Evolutionary conservation across 2,797 vertebrate genomes (phyloP).

Genomic region (Scyliorhinus canicula): DNA sequence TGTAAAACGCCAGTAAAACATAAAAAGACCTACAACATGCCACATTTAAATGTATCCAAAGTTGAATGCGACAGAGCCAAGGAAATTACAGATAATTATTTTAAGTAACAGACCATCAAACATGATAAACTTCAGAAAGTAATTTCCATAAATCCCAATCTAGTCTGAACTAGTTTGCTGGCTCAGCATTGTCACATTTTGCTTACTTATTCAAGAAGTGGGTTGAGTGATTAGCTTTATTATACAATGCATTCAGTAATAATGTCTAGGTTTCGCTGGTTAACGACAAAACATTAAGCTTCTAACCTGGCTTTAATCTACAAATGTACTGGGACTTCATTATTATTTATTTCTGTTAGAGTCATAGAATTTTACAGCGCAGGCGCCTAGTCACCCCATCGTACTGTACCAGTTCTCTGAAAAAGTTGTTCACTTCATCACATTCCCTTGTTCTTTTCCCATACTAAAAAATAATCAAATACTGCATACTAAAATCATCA

Average conservation of each 20-base stretch:
- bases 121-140: neutral
- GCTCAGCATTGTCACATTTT: neutral
- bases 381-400: neutral
- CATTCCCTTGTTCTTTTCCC: neutral
- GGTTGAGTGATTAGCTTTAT: neutral
- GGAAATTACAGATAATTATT: slow-evolving; percentile 4
- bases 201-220: neutral
- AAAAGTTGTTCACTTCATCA: neutral
- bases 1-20: neutral
- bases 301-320: neutral
- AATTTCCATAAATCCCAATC: neutral
- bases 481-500: neutral
- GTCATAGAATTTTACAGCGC: neutral
- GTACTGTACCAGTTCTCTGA: neutral
- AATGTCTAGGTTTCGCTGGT: neutral
- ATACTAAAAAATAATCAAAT: neutral
- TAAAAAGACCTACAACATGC: neutral
- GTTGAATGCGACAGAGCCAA: neutral
- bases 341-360: neutral
- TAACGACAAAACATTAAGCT: neutral
- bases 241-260: neutral
- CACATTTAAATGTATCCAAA: neutral
- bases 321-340: neutral
- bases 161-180: neutral
- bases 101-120: neutral